These are phyloP conservation scores for Mesoclemmys tuberculata DNA, from an alignment of 2,113 vertebrate species.

Conservation along the genomic window DNA sequence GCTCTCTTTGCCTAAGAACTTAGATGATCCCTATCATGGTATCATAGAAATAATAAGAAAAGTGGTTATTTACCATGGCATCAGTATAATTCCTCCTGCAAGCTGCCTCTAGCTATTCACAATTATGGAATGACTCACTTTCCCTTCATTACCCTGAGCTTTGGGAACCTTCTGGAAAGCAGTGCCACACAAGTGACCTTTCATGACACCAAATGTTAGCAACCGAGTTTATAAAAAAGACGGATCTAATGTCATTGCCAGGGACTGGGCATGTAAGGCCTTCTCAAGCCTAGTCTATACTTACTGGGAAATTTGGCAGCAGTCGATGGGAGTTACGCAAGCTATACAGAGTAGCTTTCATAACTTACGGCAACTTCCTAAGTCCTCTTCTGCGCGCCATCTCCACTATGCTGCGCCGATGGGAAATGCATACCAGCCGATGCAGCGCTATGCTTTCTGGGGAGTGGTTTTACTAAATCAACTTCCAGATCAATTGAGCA, in stretches of 20 bases:
- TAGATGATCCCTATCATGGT: background rate
- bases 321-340: too few species aligned
- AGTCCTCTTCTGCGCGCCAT: too few species aligned
- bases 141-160: background rate
- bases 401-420: too few species aligned
- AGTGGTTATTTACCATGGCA: background rate
- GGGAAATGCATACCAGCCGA: too few species aligned
- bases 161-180: background rate
- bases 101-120: background rate
- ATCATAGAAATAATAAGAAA: background rate
- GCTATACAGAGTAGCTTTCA: too few species aligned
- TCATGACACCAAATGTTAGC: background rate
- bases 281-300: background rate
- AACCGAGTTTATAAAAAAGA: background rate
- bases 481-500: too few species aligned
- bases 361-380: too few species aligned
- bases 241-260: background rate
- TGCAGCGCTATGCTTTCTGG: too few species aligned
- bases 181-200: background rate
- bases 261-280: background rate
- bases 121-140: background rate
- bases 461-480: too few species aligned
- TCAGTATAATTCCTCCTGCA: background rate
- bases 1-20: background rate
- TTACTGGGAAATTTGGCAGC: too few species aligned